Evolutionary conservation across 2,888 invertebrate genomes (phyloP), one percentile per base, ranked within the genome.

Genomic region (Mesoligia furuncula): DNA sequence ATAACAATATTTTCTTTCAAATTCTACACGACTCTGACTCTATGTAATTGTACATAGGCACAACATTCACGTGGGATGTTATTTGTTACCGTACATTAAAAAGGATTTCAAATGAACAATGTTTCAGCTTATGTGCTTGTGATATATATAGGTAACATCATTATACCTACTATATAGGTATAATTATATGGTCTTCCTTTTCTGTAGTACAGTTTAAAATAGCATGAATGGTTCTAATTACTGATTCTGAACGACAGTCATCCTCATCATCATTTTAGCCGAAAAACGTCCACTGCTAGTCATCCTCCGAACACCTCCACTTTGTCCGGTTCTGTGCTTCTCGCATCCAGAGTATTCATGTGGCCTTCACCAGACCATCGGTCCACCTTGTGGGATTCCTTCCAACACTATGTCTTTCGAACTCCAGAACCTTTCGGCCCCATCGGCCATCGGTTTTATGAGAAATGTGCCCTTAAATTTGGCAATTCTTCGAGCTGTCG

Each of bases 81-180:
- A 80, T 84, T 85, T 85, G 74, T 51, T 75, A 75, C 69, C 36
- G 65, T 76, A 51, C 77, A 71, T 84, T 83, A 75, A n/a, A 71
- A 61, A 65, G 81, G 73, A 77, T 81, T 84, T 77, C n/a, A 77
- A 66, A 67, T 73, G 73, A 77, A 84, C 72, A 80, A 81, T 78
- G 70, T 64, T 67, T 51, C 13, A 51, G 62, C 74, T 71, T 73
- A 73, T 15, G 31, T 54, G 17, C 45, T 70, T 59, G 64, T 74
- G 17, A 71, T 71, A 36, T 66, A 36, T 66, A 51, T 77, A 72
- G n/a, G 51, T 54, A 27, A 27, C 15, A 20, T 57, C 17, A 17
- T 59, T 65, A 20, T 27, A 1, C 20, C 20, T 27, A 36, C 13
- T 65, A 36, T 0, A 9, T 48, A 9, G 17, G 7, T 27, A 45